Evolutionary conservation across 2,888 invertebrate species (phyloP).

Genomic region (Elmis aenea): DNA sequence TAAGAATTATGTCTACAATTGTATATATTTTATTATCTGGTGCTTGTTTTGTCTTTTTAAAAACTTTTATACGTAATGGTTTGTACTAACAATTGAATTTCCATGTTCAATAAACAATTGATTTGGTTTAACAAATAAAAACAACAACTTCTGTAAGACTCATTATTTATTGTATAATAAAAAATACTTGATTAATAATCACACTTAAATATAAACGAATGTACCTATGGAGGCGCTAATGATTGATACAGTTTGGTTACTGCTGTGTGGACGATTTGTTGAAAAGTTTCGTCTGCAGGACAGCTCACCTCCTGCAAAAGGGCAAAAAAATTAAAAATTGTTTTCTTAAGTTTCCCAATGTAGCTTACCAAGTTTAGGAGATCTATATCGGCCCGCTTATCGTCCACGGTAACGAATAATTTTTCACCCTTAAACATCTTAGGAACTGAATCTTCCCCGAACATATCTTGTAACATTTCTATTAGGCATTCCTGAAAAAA

Average conservation of each 20-base stretch:
- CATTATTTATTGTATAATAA: too few species aligned
- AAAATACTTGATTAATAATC: too few species aligned
- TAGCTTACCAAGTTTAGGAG: constrained; percentile 64
- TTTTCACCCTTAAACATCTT: constrained; percentile 91
- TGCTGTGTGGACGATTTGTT: constrained; percentile 81
- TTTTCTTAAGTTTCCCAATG: constrained; percentile 1
- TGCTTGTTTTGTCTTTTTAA: too few species aligned
- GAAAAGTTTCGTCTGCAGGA: constrained; percentile 72
- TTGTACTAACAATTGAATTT: too few species aligned
- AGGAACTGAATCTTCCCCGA: constrained; percentile 88
- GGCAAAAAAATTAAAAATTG: constrained; percentile 9
- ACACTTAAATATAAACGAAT: too few species aligned
- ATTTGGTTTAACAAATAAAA: too few species aligned
- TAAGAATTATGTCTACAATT: too few species aligned
- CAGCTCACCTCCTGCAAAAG: constrained; percentile 70
- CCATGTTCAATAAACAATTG: too few species aligned
- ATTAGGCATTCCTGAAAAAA: constrained; percentile 70
- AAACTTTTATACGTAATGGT: too few species aligned
- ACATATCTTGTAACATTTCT: constrained; percentile 91
- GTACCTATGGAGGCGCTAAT: constrained; percentile 57
- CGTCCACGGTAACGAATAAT: constrained; percentile 78
- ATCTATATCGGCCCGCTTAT: constrained; percentile 81
- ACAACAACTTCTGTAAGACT: too few species aligned
- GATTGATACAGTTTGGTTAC: constrained; percentile 80
- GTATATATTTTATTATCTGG: too few species aligned